These are phyloP conservation scores for Copsychus sechellarum DNA, from an alignment of 2,113 vertebrate genomes.

Conservation along the genomic window DNA sequence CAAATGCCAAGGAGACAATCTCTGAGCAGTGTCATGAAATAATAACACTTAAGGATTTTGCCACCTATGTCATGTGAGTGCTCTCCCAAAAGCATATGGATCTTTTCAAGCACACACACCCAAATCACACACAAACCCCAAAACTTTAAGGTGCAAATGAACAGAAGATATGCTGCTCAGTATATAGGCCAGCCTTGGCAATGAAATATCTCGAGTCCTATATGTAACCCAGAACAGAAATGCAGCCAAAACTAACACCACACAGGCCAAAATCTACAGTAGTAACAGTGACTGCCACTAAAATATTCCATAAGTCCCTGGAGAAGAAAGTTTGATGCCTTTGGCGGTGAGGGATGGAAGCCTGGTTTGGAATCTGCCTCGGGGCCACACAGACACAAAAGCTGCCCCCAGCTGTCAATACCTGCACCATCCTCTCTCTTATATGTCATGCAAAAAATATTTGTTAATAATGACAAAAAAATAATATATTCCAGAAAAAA, in stretches of 20 bases:
- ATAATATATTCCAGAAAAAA: background rate
- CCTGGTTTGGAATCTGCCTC: background rate
- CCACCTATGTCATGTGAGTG: background rate
- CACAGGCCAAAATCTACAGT: background rate
- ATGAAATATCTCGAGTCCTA: background rate
- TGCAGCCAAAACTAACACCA: conserved; percentile 9
- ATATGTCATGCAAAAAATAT: background rate
- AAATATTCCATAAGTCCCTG: background rate
- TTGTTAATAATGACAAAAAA: background rate
- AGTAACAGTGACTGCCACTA: conserved; percentile 24
- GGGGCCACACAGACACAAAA: background rate
- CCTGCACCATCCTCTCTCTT: background rate
- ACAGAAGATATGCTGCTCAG: background rate
- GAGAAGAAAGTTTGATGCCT: background rate
- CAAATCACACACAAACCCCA: background rate
- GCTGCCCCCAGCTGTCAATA: conserved; percentile 10
- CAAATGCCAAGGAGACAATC: background rate
- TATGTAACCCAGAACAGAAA: conserved; percentile 12
- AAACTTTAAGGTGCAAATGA: background rate
- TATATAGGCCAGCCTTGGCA: background rate
- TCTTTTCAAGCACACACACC: background rate
- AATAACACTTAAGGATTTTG: background rate
- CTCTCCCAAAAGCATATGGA: background rate
- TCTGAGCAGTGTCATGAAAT: background rate
- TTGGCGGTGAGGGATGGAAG: background rate